These are phyloP conservation scores for Germaria angustata DNA, from an alignment of 2,888 invertebrate species.

Conservation along the genomic window DNA sequence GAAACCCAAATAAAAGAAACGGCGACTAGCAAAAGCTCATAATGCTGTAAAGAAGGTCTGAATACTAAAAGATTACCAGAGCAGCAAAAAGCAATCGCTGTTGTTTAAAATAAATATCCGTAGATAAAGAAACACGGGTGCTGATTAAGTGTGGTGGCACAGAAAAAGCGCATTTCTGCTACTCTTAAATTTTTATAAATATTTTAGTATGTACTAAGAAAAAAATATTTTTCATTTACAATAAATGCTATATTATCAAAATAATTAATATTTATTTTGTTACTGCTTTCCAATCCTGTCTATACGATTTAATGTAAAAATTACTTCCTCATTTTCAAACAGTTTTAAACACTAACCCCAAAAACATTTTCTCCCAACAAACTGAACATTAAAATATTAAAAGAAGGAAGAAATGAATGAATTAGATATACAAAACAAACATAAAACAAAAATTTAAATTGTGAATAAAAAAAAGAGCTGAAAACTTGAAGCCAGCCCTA, in stretches of 20 bases:
- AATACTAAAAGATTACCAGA: too few species aligned
- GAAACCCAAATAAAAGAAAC: too few species aligned
- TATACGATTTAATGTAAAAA: conserved; percentile 8
- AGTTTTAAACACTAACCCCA: conserved; percentile 4
- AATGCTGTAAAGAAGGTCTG: too few species aligned
- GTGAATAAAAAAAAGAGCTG: not conserved
- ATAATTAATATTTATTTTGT: not conserved
- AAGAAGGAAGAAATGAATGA: conserved; percentile 32
- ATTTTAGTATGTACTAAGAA: too few species aligned
- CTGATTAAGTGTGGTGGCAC: too few species aligned
- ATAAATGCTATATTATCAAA: not conserved
- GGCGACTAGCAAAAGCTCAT: too few species aligned
- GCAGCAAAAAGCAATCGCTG: too few species aligned
- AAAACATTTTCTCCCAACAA: not conserved
- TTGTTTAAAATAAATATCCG: too few species aligned
- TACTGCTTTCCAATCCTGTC: conserved; percentile 15
- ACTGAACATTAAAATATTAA: conserved; percentile 3
- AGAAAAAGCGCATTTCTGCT: too few species aligned
- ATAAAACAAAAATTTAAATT: too few species aligned
- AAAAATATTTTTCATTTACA: not conserved
- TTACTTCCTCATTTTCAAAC: conserved; percentile 29
- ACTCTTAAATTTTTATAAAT: too few species aligned
- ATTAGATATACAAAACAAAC: not conserved
- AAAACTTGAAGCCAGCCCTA: conserved; percentile 42
- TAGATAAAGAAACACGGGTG: too few species aligned